Conservation (phyloP, 1,140 invertebrate genomes). For the Sitophilus oryzae region DNA sequence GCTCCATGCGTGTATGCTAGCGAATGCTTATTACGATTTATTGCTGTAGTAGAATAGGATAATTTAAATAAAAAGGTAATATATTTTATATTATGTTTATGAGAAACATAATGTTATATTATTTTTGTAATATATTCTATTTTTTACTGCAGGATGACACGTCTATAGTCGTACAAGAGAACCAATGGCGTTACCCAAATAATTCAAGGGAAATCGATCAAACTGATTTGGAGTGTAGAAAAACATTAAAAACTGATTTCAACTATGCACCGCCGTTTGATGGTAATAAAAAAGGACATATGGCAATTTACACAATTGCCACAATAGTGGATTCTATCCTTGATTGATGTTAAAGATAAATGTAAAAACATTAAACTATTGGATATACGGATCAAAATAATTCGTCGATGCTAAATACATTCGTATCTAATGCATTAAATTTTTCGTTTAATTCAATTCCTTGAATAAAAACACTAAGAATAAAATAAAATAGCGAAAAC, state of each 20-base stretch:
- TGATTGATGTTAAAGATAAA: too few species aligned
- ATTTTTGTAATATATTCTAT: neutral
- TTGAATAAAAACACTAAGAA: too few species aligned
- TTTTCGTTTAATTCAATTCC: too few species aligned
- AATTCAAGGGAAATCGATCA: slow-evolving; percentile 41
- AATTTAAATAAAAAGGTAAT: too few species aligned
- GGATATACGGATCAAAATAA: too few species aligned
- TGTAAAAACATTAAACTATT: too few species aligned
- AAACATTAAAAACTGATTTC: slow-evolving; percentile 44
- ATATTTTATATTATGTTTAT: neutral
- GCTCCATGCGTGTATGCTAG: neutral
- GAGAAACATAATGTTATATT: neutral
- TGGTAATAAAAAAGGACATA: slow-evolving; percentile 31
- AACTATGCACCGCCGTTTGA: slow-evolving; percentile 49
- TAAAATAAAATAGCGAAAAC: too few species aligned
- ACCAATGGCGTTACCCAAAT: slow-evolving; percentile 43
- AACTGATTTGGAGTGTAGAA: slow-evolving; percentile 48
- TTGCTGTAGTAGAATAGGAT: too few species aligned
- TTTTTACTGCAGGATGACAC: slow-evolving; percentile 49
- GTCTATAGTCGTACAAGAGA: slow-evolving; percentile 44
- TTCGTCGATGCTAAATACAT: too few species aligned
- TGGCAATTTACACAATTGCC: too few species aligned
- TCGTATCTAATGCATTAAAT: too few species aligned
- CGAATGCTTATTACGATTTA: neutral
- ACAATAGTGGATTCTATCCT: too few species aligned